Conservation (phyloP, 2,888 invertebrate species). For the Polyploca ridens region DNA sequence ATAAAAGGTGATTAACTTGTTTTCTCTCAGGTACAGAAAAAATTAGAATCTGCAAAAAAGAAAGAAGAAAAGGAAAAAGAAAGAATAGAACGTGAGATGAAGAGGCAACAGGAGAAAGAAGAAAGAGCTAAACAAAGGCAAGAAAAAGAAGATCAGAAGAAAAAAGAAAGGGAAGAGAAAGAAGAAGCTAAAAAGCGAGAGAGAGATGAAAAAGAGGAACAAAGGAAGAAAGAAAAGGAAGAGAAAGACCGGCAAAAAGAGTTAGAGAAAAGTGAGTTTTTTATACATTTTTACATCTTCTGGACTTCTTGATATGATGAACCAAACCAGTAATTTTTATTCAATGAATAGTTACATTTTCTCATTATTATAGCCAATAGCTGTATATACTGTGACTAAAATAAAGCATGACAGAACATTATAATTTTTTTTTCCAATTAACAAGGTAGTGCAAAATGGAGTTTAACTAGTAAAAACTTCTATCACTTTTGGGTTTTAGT, state of each 20-base stretch:
- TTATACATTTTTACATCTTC: neutral
- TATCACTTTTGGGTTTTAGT: no score
- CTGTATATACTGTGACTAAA: no score
- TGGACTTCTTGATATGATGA: neutral
- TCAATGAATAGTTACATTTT: no score
- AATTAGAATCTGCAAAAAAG: constrained; percentile 83
- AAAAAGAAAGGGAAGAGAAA: constrained; percentile 71
- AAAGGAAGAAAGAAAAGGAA: constrained; percentile 78
- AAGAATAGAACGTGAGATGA: constrained; percentile 73
- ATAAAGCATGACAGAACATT: no score
- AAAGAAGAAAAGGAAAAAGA: constrained; percentile 82
- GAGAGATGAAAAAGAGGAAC: constrained; percentile 82
- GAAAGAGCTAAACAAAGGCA: constrained; percentile 73
- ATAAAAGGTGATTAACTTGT: no score
- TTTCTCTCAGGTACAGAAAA: constrained; percentile 76
- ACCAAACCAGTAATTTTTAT: no score
- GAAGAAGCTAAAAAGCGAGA: constrained; percentile 75
- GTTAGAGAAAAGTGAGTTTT: constrained; percentile 80
- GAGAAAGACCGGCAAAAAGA: constrained; percentile 81
- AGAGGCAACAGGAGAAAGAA: constrained; percentile 76
- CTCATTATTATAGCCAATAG: no score
- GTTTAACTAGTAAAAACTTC: no score
- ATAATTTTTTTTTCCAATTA: neutral
- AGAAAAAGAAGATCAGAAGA: constrained; percentile 73
- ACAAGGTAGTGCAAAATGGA: no score